phyloP scores from a whole-genome alignment of 1,140 invertebrate species.

The Orchesella cincta region DNA sequence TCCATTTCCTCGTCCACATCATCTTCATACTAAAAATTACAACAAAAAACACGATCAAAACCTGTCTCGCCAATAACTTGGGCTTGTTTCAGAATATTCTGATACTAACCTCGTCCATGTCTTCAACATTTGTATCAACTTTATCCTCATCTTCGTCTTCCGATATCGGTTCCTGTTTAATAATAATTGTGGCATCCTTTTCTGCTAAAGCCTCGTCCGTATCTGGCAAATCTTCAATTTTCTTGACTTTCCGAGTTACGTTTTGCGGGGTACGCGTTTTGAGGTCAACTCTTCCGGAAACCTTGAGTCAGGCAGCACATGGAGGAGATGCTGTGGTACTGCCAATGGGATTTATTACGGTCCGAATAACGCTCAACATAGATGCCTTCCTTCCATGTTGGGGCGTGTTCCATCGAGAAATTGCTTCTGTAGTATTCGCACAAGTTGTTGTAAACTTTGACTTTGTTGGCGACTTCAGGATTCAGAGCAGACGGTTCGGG shows the following conservation, averaged over 20 bases:
- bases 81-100: background rate
- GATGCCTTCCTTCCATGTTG: conserved; percentile 56
- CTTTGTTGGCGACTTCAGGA: conserved; percentile 57
- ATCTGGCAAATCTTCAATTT: background rate
- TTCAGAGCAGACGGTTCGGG: conserved; percentile 54
- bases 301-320: conserved; percentile 14
- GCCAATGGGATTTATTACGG: conserved; percentile 64
- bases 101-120: background rate
- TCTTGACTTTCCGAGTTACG: background rate
- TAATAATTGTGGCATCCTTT: too few relatives aligned
- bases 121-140: conserved; percentile 24
- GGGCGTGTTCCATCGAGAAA: conserved; percentile 56
- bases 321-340: conserved; percentile 58
- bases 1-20: conserved; percentile 48
- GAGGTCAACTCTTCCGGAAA: conserved; percentile 44
- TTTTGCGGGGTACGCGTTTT: conserved; percentile 52
- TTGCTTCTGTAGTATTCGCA: conserved; percentile 58
- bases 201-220: conserved; percentile 54
- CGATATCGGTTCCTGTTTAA: too few relatives aligned
- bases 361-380: conserved; percentile 69
- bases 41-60: conserved; percentile 22
- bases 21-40: conserved; percentile 35
- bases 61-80: background rate
- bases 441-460: conserved; percentile 65
- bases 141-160: conserved; percentile 43